Evolutionary conservation across 2,113 vertebrate species (phyloP).

Genomic region (Heteronetta atricapilla): DNA sequence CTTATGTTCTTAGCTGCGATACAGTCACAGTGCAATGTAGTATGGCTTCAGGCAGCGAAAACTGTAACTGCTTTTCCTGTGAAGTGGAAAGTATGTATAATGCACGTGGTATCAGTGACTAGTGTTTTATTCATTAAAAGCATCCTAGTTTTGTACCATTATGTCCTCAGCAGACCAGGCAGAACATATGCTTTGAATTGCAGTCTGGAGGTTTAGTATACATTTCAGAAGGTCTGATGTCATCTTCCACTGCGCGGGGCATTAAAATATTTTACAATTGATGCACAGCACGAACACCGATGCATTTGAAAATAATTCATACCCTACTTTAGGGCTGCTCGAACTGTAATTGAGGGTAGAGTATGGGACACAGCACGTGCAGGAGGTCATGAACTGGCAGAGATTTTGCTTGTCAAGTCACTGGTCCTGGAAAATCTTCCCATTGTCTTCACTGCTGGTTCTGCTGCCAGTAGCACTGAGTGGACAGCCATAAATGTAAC

Average conservation of each 20-base stretch:
- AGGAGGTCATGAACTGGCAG: neutral
- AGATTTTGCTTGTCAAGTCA: neutral
- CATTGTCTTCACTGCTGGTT: neutral
- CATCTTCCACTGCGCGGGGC: neutral
- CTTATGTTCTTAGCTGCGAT: conserved; percentile 18
- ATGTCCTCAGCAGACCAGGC: conserved; percentile 37
- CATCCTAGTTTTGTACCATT: conserved; percentile 25
- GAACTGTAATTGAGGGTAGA: neutral
- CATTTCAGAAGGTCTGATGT: conserved; percentile 27
- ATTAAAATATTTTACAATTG: conserved; percentile 1
- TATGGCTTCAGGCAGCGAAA: conserved; percentile 42
- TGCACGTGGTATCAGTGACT: conserved; percentile 39
- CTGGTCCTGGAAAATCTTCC: neutral
- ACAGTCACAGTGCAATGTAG: neutral
- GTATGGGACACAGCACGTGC: neutral
- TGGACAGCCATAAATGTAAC: neutral
- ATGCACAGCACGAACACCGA: neutral
- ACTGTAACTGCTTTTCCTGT: conserved; percentile 21
- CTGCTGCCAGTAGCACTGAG: neutral
- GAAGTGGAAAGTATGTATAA: conserved; percentile 57
- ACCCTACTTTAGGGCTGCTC: neutral
- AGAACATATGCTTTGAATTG: conserved; percentile 48
- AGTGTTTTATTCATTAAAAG: conserved; percentile 69
- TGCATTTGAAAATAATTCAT: neutral
- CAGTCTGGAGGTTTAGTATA: neutral